Conservation (phyloP, 2,113 vertebrate species). For the Gasterosteus nipponicus region DNA sequence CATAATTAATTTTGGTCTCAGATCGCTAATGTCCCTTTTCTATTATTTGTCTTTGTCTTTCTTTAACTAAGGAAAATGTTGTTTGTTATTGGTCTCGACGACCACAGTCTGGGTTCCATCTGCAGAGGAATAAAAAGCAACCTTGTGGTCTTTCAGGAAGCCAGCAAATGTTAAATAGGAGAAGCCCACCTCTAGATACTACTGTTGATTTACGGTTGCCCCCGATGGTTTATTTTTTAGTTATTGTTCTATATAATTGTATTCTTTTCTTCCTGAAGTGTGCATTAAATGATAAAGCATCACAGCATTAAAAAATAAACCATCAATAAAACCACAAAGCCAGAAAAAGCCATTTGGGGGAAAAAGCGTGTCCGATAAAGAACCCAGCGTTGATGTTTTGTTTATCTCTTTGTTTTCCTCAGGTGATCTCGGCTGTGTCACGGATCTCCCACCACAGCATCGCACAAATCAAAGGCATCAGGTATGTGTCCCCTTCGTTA, state of each 20-base stretch:
- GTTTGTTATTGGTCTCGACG: background rate
- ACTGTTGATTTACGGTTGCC: background rate
- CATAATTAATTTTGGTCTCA: background rate
- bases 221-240: background rate
- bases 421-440: slow-evolving; percentile 96
- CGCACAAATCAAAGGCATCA: slow-evolving; percentile 95
- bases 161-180: background rate
- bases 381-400: background rate
- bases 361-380: background rate
- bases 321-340: background rate
- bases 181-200: background rate
- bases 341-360: background rate
- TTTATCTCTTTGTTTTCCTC: slow-evolving; percentile 65
- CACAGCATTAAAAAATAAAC: background rate
- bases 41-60: background rate
- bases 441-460: slow-evolving; percentile 94
- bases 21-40: background rate
- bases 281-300: background rate
- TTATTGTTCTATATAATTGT: background rate
- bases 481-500: slow-evolving; percentile 70
- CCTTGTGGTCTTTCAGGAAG: background rate
- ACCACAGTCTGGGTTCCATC: background rate
- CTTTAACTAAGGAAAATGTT: background rate
- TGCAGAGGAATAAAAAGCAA: background rate
- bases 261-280: background rate